These are phyloP conservation scores for Taenioides sp. DNA, from an alignment of 2,797 vertebrate species.

Conservation along the genomic window DNA sequence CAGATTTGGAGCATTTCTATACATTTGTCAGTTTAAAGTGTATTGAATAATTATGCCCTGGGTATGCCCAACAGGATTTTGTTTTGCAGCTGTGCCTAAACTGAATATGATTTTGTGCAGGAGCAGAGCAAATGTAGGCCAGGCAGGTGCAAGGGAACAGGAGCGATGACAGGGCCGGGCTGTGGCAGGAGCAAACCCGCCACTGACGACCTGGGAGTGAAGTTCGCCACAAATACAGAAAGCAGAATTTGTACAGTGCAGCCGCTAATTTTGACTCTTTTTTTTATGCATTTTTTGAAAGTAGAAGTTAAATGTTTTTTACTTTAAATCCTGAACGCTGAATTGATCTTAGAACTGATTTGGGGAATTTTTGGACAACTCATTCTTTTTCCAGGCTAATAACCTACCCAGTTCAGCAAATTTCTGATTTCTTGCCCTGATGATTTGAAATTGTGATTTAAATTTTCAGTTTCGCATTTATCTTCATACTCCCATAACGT, in stretches of 20 bases:
- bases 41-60: slow-evolving; percentile 44
- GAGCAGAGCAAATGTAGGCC: slow-evolving; percentile 51
- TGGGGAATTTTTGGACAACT: no score
- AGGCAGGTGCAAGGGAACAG: slow-evolving; percentile 61
- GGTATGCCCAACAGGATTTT: slow-evolving; percentile 44
- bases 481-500: no score
- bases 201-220: slow-evolving; percentile 16
- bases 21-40: slow-evolving; percentile 18
- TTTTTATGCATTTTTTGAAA: not conserved
- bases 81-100: slow-evolving; percentile 55
- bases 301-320: no score
- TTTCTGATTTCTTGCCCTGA: no score
- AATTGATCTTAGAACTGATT: no score
- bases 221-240: slow-evolving; percentile 11
- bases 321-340: no score
- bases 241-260: not conserved
- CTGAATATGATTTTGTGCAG: slow-evolving; percentile 53
- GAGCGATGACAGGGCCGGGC: slow-evolving; percentile 24
- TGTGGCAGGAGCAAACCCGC: slow-evolving; percentile 29
- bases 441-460: no score
- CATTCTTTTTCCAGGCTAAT: no score
- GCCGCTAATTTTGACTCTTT: not conserved
- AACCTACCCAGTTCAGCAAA: no score
- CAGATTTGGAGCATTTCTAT: slow-evolving; percentile 2
- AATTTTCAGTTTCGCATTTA: no score